Conservation (phyloP, 2,797 vertebrate species). For the Tamandua tetradactyla region DNA sequence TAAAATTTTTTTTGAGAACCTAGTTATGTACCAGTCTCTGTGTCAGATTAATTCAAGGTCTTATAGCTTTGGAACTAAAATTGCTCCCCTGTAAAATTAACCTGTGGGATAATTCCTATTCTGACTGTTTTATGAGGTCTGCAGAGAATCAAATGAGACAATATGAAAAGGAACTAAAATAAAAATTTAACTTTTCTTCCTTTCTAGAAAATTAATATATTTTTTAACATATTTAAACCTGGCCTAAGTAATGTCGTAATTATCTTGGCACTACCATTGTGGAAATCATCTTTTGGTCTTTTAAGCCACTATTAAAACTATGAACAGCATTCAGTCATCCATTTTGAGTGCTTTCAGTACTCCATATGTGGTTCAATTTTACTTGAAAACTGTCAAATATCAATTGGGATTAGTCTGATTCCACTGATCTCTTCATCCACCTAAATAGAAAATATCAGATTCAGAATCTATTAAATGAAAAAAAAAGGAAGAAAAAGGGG, state of each 20-base stretch:
- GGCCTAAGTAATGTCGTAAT: constrained; percentile 75
- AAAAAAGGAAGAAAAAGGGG: background rate
- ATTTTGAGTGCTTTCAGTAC: constrained; percentile 84
- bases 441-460: constrained; percentile 86
- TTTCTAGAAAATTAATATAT: background rate
- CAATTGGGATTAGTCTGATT: constrained; percentile 86
- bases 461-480: constrained; percentile 1
- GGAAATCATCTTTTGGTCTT: constrained; percentile 84
- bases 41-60: background rate
- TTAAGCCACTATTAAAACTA: constrained; percentile 83
- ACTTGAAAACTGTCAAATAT: constrained; percentile 91
- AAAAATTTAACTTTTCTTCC: background rate
- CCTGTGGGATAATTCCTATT: background rate
- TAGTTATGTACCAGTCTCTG: background rate
- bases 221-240: constrained; percentile 73
- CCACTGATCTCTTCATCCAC: constrained; percentile 91
- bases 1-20: background rate
- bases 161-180: background rate
- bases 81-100: background rate
- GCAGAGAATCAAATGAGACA: background rate
- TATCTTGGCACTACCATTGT: constrained; percentile 75
- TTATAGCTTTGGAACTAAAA: background rate
- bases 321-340: constrained; percentile 84
- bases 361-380: constrained; percentile 81
- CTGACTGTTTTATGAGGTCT: background rate